Evolutionary conservation across 2,797 vertebrate genomes (phyloP), one percentile per base, ranked within the genome.

Genomic region (Sebastolobus alascanus): DNA sequence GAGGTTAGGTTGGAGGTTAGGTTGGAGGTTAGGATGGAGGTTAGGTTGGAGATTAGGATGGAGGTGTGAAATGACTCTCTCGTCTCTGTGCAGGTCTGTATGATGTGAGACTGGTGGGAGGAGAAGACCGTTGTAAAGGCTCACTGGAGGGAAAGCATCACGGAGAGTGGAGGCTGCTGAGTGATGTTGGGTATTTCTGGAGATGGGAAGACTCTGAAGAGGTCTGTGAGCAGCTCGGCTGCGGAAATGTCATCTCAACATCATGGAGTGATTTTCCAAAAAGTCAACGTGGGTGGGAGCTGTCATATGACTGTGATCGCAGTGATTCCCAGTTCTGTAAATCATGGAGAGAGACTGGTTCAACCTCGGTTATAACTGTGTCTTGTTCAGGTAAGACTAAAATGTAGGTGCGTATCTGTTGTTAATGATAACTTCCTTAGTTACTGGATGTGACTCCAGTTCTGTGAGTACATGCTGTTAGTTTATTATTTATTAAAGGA

Each of bases 101-200:
- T 8, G 56, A 27, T 6, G 0, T 79, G 4, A 75, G 72, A 46
- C 16, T 76, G 9, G 35, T 25, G 4, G 77, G 68, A 18, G 67
- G 67, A 63, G 73, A 35, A 14, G 71, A 3, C 27, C 27, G 8
- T 7, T 80, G 82, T 56, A 10, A 18, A 7, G 82, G 82, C 11
- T 54, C 14, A 35, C 59, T 84, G 27, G 73, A 80, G 64, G 77
- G 73, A 5, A 68, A 52, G 18, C 3, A 20, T 2, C 1, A n/a
- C 0, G 35, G 13, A 43, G 72, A 84, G 40, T 79, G 82, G 82
- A 75, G 61, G 56, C 67, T 61, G 8, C 0, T 84, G 43, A 1
- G 0, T 1, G 13, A 20, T 4, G 0, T 0, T 1, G 40, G 31
- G 40, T 0, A 2, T 2, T 0, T 1, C 56, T 8, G 5, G 3